phyloP scores from a whole-genome alignment of 2,888 invertebrate genomes.

The Macaria notata region DNA sequence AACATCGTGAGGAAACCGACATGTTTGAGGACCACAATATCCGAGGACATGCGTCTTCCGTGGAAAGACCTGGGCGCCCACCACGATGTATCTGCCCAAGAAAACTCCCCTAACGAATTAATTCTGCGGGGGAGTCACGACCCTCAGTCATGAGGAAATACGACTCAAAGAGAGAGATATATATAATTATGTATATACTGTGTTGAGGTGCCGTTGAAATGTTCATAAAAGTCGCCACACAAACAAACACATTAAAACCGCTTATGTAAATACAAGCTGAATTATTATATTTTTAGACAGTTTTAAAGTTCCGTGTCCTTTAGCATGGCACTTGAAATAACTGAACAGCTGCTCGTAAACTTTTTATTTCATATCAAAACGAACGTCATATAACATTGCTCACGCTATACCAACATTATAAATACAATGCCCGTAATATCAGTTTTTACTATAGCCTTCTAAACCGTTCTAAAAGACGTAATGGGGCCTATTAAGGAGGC shows the following conservation, averaged over 20 bases:
- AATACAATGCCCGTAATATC: slow-evolving; percentile 22
- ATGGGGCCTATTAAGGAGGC: slow-evolving; percentile 14
- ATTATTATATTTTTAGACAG: slow-evolving; percentile 23
- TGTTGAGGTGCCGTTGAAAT: neutral
- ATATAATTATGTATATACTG: no score
- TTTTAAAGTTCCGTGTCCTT: slow-evolving; percentile 23
- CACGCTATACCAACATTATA: slow-evolving; percentile 22
- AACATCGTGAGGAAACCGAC: no score
- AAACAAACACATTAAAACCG: neutral
- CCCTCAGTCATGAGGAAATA: no score
- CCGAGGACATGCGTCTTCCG: no score
- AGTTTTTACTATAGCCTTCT: slow-evolving; percentile 19
- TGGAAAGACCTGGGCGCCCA: no score
- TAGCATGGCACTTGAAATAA: slow-evolving; percentile 13
- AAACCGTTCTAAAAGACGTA: slow-evolving; percentile 17
- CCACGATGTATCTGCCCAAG: no score
- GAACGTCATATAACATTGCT: slow-evolving; percentile 13
- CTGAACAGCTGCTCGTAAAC: slow-evolving; percentile 18
- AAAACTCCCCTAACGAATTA: no score
- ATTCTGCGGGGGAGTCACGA: no score
- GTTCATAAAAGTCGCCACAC: slow-evolving; percentile 3
- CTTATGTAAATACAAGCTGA: slow-evolving; percentile 13
- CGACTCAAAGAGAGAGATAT: no score
- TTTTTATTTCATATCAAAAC: slow-evolving; percentile 24
- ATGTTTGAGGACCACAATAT: no score